These are phyloP conservation scores for Megalopta genalis DNA, from an alignment of 1,140 invertebrate genomes.

Conservation along the genomic window DNA sequence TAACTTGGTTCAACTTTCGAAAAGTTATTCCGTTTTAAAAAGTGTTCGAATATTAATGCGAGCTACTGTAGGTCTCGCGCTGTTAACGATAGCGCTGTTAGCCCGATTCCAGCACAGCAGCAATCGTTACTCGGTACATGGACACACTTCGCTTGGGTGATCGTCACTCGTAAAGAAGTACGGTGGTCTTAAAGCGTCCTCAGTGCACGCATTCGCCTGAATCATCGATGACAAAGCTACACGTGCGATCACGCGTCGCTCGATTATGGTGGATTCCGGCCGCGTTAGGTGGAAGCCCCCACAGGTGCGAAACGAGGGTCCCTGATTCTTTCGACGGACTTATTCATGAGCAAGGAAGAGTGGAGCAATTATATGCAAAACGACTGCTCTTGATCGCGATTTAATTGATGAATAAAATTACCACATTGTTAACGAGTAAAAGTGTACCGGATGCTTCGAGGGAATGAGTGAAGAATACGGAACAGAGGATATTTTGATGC, in stretches of 20 bases:
- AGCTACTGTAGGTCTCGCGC: too few species aligned
- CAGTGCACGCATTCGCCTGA: constrained; percentile 24
- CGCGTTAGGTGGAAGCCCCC: neutral
- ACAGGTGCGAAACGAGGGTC: too few species aligned
- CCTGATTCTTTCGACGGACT: neutral
- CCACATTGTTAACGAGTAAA: too few species aligned
- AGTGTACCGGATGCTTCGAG: too few species aligned
- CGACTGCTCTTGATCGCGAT: too few species aligned
- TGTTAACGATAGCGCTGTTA: constrained; percentile 4
- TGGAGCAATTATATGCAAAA: neutral
- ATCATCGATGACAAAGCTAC: constrained; percentile 41
- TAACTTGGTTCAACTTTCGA: too few species aligned
- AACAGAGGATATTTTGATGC: too few species aligned
- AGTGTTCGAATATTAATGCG: too few species aligned
- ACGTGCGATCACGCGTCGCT: constrained; percentile 3
- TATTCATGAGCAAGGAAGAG: neutral
- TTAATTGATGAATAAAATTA: too few species aligned
- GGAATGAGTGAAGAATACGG: too few species aligned
- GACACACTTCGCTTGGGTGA: constrained; percentile 36
- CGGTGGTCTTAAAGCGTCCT: constrained; percentile 33
- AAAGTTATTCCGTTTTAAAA: too few species aligned
- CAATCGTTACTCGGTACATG: constrained; percentile 34
- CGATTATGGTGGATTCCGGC: constrained; percentile 14
- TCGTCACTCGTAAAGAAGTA: constrained; percentile 52
- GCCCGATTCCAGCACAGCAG: constrained; percentile 25